Evolutionary conservation across 2,888 invertebrate species (phyloP), one percentile per base, ranked within the genome.

Genomic region (Oligia strigilis): DNA sequence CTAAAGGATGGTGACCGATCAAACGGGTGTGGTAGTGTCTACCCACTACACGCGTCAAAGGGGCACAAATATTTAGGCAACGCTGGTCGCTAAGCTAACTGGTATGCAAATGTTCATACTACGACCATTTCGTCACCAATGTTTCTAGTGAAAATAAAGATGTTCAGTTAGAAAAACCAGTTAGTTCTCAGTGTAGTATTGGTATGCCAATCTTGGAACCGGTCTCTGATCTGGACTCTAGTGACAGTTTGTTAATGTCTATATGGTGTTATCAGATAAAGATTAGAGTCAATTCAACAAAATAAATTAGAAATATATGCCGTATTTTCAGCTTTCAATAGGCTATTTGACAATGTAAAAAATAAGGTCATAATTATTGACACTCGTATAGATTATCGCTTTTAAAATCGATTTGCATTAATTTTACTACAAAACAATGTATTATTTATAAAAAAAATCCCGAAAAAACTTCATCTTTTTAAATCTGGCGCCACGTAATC

Each of bases 1-100:
- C 36, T 60, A 23, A 52, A 81, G 70, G 49, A 71, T 69, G 40
- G 11, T 69, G 13, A 17, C 29, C 49, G 58, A 81, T 70, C 40
- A 75, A 81, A 75, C 69, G 46, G 11, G 70, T 23, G 43, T 46
- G 23, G 78, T 29, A 40, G 40, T 60, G 77, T 49, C 40, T 64
- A n/a, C 43, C 23, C 55, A 36, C 58, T 67, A 82, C 55, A 72
- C 52, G 46, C 60, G 52, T 67, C 77, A 60, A 62, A 29, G 40
- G 40, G 64, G 29, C 14, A n/a, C 29, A 62, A 81, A 81, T 80
- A 80, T 74, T 80, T 72, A 62, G 17, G 8, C 11, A 5, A 40
- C 13, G 14, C n/a, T 55, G 60, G 36, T 0, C 8, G 5, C 40
- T 36, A 43, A 65, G 14, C 19, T n/a, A 65, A 19, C 36, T 46